Percentiles rank a stretch among this genome's conserved stretches.
phyloP scores from a whole-genome alignment of 2,888 invertebrate genomes.

The Drosophila atripex region DNA sequence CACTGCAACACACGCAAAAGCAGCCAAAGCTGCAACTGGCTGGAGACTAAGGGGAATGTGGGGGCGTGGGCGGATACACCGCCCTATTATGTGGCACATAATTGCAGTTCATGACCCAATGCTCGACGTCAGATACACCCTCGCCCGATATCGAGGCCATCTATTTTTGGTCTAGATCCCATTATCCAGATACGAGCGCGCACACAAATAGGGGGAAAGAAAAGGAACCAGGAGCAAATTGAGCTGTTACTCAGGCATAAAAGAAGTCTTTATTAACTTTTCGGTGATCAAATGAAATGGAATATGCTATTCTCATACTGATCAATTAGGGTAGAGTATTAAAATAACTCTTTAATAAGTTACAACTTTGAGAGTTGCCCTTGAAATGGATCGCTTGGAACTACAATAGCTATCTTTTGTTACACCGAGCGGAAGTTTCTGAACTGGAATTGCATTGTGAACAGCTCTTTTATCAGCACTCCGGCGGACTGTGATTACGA shows the following conservation, averaged over 20 bases:
- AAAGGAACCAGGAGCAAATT: conserved; percentile 45
- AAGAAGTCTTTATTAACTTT: not conserved
- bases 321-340: not conserved
- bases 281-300: not conserved
- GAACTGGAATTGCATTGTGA: conserved; percentile 10
- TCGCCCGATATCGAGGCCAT: conserved; percentile 28
- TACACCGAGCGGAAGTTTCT: conserved; percentile 63
- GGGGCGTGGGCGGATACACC: conserved; percentile 7
- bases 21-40: conserved; percentile 46
- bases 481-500: conserved; percentile 4
- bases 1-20: conserved; percentile 14
- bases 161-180: conserved; percentile 18
- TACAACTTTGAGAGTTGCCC: conserved; percentile 17
- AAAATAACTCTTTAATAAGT: not conserved
- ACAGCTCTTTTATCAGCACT: conserved; percentile 21
- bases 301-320: not conserved
- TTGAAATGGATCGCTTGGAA: conserved; percentile 28
- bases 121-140: conserved; percentile 50
- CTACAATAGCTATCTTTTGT: conserved; percentile 61
- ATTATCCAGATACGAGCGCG: conserved; percentile 15
- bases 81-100: conserved; percentile 46
- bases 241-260: conserved; percentile 41
- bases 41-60: not conserved
- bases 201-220: not conserved
- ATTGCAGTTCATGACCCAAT: conserved; percentile 75